Conservation (phyloP, 2,888 invertebrate genomes). For the Rhynchonema sp. region DNA sequence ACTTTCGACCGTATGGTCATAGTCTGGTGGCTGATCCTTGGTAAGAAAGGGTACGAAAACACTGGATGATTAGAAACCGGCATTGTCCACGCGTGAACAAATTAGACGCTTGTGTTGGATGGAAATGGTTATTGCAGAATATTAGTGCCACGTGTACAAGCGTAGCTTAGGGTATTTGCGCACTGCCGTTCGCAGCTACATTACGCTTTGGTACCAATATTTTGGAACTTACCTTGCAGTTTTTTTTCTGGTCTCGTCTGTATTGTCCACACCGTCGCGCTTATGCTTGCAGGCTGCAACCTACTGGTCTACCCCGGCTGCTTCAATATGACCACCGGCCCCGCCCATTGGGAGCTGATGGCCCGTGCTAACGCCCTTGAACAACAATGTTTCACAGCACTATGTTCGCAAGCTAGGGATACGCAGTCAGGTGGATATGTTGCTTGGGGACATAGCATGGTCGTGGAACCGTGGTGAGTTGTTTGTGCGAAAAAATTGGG, state of each 20-base stretch:
- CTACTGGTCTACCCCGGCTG: constrained; percentile 77
- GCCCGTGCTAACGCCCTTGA: constrained; percentile 62
- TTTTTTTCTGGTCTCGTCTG: too few species aligned
- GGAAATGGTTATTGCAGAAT: too few species aligned
- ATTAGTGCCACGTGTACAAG: too few species aligned
- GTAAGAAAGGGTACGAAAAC: constrained; percentile 14
- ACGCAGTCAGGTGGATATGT: constrained; percentile 50
- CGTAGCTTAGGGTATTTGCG: too few species aligned
- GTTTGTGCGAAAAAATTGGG: background rate
- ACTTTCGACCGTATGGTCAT: constrained; percentile 51
- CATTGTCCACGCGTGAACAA: too few species aligned
- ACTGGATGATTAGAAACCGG: too few species aligned
- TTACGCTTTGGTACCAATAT: too few species aligned
- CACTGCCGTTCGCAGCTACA: too few species aligned
- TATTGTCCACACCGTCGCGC: background rate
- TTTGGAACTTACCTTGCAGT: too few species aligned
- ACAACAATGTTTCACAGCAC: constrained; percentile 57
- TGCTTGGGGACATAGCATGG: constrained; percentile 68
- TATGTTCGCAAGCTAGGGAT: constrained; percentile 43
- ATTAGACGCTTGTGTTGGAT: too few species aligned
- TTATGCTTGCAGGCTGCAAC: constrained; percentile 47
- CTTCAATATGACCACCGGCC: constrained; percentile 89
- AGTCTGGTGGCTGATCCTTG: constrained; percentile 63
- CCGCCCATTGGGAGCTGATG: constrained; percentile 72
- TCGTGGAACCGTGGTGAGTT: constrained; percentile 52